Base-by-base conservation (phyloP, 2,888 invertebrate species). In the Apeira syringaria region DNA sequence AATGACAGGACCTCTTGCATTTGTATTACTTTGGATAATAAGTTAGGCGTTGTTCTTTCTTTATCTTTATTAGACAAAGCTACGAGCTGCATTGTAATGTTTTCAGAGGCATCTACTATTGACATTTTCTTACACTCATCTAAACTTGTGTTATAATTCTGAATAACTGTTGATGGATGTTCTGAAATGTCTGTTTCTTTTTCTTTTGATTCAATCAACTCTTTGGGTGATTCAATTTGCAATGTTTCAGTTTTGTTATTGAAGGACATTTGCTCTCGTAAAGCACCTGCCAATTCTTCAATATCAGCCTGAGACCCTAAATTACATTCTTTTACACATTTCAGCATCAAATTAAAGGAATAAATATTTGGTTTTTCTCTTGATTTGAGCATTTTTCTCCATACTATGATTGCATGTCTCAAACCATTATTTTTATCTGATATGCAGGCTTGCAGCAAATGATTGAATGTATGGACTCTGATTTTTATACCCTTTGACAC, bases 381-480 rank as follows among this genome's bases (percentile, higher is more conserved):
- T 63, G 91, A 85, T 28, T 87, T 80, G 15, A 92, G 73, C 93
- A 98, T 94, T 87, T 95, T 94, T 34, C 95, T 93, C 97, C 97
- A 98, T n/a, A 97, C 94, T 40, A 94, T 74, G 1, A 98, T 77
- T 10, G 95, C 94, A 87, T 96, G 94, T 50, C 94, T 91, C 63
- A 98, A 94, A 0, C 99, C 98, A 57, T 92, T 92, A 35, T 94
- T 86, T 68, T 92, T 93, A 70, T 98, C 94, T 10, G 93, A 89
- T 38, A 97, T 94, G 67, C 97, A 97, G 2, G 96, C 96, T 75
- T 96, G 96, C 2, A 99, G 76, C 10, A 98, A 80, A 73, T 95
- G 95, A 68, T 94, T 95, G 46, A 95, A 93, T 1, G 96, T 96
- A 31, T 94, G 93, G 0, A 91, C 88, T 59, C 92, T 91, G 11